These are phyloP conservation scores for Calidris pygmaea DNA, from an alignment of 2,113 vertebrate genomes.

Conservation along the genomic window DNA sequence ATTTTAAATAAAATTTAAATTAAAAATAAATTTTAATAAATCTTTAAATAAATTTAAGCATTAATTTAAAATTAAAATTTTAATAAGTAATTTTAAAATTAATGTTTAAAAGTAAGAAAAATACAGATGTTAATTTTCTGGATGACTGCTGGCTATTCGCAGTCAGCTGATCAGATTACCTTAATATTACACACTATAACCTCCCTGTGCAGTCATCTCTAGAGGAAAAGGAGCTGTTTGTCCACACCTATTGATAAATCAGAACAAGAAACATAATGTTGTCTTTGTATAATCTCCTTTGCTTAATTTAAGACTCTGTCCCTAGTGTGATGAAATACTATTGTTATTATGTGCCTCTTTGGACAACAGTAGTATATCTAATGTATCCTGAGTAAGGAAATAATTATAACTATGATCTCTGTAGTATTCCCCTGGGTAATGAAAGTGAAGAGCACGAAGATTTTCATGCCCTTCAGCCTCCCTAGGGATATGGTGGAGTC, in stretches of 20 bases:
- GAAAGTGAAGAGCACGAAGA: not conserved
- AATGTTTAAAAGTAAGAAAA: not conserved
- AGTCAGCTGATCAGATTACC: not conserved
- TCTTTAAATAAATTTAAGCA: too few species aligned
- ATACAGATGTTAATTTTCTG: slow-evolving; percentile 24
- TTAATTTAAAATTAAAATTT: too few species aligned
- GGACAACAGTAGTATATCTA: not conserved
- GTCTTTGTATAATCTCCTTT: not conserved
- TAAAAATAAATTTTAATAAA: too few species aligned
- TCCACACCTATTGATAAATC: not conserved
- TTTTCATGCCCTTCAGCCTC: not conserved
- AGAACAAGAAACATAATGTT: not conserved
- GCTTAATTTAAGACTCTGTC: not conserved
- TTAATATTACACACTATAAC: not conserved
- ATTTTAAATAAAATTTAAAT: too few species aligned
- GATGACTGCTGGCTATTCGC: slow-evolving; percentile 4
- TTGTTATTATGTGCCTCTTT: not conserved
- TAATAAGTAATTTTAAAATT: not conserved
- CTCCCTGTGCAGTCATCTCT: not conserved
- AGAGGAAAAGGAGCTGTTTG: not conserved
- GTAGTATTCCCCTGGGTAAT: not conserved
- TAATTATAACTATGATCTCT: not conserved
- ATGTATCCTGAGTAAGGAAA: not conserved
- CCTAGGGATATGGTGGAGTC: not conserved
- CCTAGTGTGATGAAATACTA: not conserved